phyloP scores from a whole-genome alignment of 2,888 invertebrate species.

The Drepanosiphum platanoidis region DNA sequence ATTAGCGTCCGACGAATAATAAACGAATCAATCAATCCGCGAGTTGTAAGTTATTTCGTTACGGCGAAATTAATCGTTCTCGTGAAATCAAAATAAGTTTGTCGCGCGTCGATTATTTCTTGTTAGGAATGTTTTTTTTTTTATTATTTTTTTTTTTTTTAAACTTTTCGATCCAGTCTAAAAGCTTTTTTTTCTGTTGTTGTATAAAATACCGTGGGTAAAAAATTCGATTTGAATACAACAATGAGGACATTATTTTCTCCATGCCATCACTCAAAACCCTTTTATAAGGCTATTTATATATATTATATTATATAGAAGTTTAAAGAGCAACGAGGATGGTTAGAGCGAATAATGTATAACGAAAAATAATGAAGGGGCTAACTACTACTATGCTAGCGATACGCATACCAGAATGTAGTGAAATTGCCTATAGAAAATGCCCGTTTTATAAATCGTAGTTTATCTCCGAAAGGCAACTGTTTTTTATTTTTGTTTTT shows the following conservation, averaged over 20 bases:
- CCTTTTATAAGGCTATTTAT: constrained; percentile 33
- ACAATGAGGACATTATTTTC: constrained; percentile 49
- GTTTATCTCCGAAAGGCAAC: not conserved
- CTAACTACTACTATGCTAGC: constrained; percentile 12
- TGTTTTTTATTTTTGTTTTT: constrained; percentile 33
- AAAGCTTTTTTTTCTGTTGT: constrained; percentile 53
- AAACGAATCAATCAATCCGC: constrained; percentile 46
- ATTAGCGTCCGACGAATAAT: constrained; percentile 46
- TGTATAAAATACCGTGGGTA: not conserved
- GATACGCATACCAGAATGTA: constrained; percentile 29
- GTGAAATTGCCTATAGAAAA: constrained; percentile 49
- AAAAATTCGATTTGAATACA: constrained; percentile 57
- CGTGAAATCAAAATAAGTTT: constrained; percentile 46
- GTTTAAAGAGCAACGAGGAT: not conserved
- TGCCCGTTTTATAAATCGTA: constrained; percentile 19
- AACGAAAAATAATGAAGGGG: constrained; percentile 49
- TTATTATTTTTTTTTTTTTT: not conserved
- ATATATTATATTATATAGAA: not conserved
- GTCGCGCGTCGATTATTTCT: constrained; percentile 52
- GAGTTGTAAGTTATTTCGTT: constrained; percentile 13
- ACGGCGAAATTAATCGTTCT: constrained; percentile 37
- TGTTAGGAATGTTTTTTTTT: constrained; percentile 25
- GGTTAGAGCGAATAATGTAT: constrained; percentile 16
- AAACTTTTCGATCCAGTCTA: constrained; percentile 26
- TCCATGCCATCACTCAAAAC: constrained; percentile 52